These are phyloP conservation scores for Sus scrofa DNA, from an alignment of 2,113 vertebrate genomes.

Conservation along the genomic window T2T-Sscrofa CM000820.6:140028501-140029000, in stretches of 20 bases:
- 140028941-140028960: neutral
- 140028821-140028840: neutral
- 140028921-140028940: neutral
- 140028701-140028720: neutral
- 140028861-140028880: neutral
- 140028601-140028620: neutral
- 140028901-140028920: neutral
- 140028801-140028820: neutral
- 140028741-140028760: rapidly evolving
- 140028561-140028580: too few relatives aligned
- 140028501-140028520: too few relatives aligned
- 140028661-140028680: neutral
- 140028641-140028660: neutral
- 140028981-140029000: neutral
- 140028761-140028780: neutral
- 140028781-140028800: neutral
- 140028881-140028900: neutral
- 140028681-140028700: neutral
- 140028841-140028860: neutral
- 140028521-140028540: too few relatives aligned
- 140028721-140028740: rapidly evolving
- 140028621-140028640: neutral
- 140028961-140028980: neutral
- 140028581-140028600: too few relatives aligned
- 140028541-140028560: too few relatives aligned